Conservation (phyloP, 2,888 invertebrate genomes). For the Acleris emargana region DNA sequence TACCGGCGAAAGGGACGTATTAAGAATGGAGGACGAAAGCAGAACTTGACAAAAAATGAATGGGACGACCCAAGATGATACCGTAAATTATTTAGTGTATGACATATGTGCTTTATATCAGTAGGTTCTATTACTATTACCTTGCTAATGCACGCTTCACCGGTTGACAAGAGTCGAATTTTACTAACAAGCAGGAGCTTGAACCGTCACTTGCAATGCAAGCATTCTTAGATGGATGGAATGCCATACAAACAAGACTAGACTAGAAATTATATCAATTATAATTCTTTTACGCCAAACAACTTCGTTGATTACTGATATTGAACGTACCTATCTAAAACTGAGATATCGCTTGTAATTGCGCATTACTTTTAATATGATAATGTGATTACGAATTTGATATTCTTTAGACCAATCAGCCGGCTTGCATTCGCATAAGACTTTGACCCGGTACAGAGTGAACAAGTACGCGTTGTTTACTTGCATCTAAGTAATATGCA, state of each 20-base stretch:
- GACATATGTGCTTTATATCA: too few relatives aligned
- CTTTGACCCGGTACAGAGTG: slow-evolving; percentile 8
- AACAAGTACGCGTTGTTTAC: slow-evolving; percentile 16
- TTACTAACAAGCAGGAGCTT: too few relatives aligned
- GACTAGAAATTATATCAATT: slow-evolving; percentile 4
- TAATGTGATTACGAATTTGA: slow-evolving; percentile 18
- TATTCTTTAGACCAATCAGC: slow-evolving; percentile 21
- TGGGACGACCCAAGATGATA: too few relatives aligned
- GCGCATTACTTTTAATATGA: slow-evolving; percentile 28
- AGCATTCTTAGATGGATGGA: too few relatives aligned
- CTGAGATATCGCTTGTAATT: slow-evolving; percentile 21
- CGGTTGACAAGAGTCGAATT: too few relatives aligned
- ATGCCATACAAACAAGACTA: not conserved
- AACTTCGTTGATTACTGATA: slow-evolving; percentile 13
- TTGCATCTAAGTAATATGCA: slow-evolving; percentile 10
- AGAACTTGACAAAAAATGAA: too few relatives aligned
- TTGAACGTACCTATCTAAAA: slow-evolving; percentile 8
- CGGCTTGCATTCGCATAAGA: slow-evolving; percentile 7
- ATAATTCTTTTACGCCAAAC: not conserved
- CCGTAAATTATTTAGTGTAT: too few relatives aligned
- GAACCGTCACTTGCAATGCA: too few relatives aligned
- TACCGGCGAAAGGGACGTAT: too few relatives aligned
- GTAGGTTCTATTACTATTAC: too few relatives aligned
- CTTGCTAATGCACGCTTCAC: too few relatives aligned
- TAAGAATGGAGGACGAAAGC: too few relatives aligned